These are phyloP conservation scores for Drosophila barbarae DNA, from an alignment of 2,888 invertebrate species.

Conservation along the genomic window DNA sequence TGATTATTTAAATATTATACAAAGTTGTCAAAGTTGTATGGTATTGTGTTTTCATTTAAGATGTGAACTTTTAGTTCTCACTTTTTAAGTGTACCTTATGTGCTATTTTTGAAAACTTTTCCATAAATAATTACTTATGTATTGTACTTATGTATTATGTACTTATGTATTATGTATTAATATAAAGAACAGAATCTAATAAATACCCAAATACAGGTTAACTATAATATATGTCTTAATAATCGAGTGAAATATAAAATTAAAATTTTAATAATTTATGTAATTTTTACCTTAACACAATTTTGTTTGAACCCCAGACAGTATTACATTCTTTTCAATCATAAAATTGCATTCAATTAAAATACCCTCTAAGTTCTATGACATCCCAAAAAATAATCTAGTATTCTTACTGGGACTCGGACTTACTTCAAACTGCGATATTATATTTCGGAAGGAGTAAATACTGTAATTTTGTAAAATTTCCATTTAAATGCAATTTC, in stretches of 20 bases:
- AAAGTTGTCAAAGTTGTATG: background rate
- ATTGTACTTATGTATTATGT: too few species aligned
- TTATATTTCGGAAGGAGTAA: constrained; percentile 12
- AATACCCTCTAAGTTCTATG: background rate
- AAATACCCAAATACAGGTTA: too few species aligned
- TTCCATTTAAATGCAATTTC: constrained; percentile 28
- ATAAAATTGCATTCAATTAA: background rate
- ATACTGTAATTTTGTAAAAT: constrained; percentile 19
- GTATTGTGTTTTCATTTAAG: background rate
- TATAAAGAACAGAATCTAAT: background rate
- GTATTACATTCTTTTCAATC: background rate
- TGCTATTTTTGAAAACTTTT: background rate
- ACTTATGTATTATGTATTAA: too few species aligned
- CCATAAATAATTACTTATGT: background rate
- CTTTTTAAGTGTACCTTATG: background rate
- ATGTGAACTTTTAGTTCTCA: background rate
- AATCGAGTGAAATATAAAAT: background rate
- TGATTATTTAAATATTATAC: background rate
- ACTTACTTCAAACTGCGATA: background rate
- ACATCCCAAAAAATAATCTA: background rate
- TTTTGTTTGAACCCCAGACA: background rate
- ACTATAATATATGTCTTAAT: too few species aligned
- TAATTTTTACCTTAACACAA: background rate
- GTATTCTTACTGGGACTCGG: too few species aligned
- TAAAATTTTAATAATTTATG: background rate